A percentile compares a stretch with the other conserved stretches of the same genome.
Conservation (phyloP, 2,888 invertebrate genomes). For the Trissolcus japonicus region DNA sequence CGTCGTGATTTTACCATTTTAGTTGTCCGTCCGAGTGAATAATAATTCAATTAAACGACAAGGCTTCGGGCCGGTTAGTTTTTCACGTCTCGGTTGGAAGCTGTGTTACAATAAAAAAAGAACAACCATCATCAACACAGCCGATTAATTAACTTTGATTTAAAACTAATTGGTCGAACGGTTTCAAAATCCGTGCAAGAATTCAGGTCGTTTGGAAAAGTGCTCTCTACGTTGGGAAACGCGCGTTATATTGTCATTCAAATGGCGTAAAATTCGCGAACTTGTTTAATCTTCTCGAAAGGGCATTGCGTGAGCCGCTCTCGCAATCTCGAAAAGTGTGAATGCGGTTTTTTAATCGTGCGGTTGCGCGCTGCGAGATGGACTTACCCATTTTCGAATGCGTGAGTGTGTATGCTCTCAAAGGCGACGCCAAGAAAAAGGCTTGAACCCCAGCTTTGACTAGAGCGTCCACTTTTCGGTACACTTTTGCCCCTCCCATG, state of each 20-base stretch:
- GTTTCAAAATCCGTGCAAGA: slow-evolving; percentile 19
- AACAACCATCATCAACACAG: no score
- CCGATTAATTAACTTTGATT: slow-evolving; percentile 20
- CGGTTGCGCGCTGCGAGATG: no score
- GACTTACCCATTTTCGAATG: slow-evolving; percentile 75
- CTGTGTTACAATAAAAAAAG: no score
- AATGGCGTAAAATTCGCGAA: background rate
- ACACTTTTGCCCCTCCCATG: slow-evolving; percentile 72
- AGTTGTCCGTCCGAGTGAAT: slow-evolving; percentile 5
- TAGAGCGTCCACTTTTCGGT: slow-evolving; percentile 72
- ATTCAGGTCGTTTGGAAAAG: slow-evolving; percentile 24
- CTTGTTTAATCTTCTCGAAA: background rate
- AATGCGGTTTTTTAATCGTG: no score
- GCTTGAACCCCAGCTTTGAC: slow-evolving; percentile 73
- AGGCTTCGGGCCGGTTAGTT: no score
- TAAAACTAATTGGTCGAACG: slow-evolving; percentile 27
- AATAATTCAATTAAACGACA: no score
- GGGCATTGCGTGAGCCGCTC: no score
- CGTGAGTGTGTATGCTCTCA: slow-evolving; percentile 73
- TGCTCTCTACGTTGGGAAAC: slow-evolving; percentile 12
- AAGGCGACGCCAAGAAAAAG: slow-evolving; percentile 72
- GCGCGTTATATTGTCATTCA: slow-evolving; percentile 11
- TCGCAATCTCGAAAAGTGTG: no score
- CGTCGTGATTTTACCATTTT: slow-evolving; percentile 15
- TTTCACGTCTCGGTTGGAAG: no score